Evolutionary conservation across 1,140 invertebrate genomes (phyloP).

Genomic region (Antheraea mylitta): DNA sequence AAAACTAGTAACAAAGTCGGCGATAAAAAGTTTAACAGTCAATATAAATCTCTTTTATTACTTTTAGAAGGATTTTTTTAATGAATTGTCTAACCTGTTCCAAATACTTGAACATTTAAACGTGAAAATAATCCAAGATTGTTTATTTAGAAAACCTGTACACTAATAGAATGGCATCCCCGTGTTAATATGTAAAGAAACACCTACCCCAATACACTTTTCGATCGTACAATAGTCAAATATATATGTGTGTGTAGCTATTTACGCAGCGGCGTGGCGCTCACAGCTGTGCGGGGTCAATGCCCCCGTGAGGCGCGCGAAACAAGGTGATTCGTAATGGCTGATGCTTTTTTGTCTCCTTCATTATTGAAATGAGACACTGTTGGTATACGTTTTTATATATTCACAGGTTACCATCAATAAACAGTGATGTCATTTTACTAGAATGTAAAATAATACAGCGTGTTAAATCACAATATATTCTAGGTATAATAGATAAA

Average conservation of each 20-base stretch:
- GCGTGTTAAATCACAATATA: too few species aligned
- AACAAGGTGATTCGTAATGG: slow-evolving; percentile 70
- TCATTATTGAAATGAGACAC: slow-evolving; percentile 30
- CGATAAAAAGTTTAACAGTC: too few species aligned
- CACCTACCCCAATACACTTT: slow-evolving; percentile 8
- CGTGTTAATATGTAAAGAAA: neutral
- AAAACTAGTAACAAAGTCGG: too few species aligned
- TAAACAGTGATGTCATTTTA: slow-evolving; percentile 9
- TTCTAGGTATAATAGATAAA: too few species aligned
- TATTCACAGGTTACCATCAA: neutral
- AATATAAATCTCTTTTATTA: too few species aligned
- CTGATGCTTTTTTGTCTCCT: slow-evolving; percentile 52
- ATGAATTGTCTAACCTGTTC: too few species aligned
- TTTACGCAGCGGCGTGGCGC: slow-evolving; percentile 45
- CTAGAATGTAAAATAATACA: slow-evolving; percentile 5
- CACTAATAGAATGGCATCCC: neutral
- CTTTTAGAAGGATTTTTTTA: too few species aligned
- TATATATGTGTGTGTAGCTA: slow-evolving; percentile 42
- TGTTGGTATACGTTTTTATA: slow-evolving; percentile 2
- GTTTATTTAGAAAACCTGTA: neutral
- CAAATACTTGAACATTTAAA: neutral
- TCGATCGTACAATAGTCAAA: neutral
- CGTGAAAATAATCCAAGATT: neutral
- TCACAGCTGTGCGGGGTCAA: slow-evolving; percentile 66
- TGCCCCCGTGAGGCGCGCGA: slow-evolving; percentile 53